Percentiles rank a stretch among this genome's conserved stretches.
Evolutionary conservation across 2,888 invertebrate species (phyloP).

Genomic region (Corbicula japonica): DNA sequence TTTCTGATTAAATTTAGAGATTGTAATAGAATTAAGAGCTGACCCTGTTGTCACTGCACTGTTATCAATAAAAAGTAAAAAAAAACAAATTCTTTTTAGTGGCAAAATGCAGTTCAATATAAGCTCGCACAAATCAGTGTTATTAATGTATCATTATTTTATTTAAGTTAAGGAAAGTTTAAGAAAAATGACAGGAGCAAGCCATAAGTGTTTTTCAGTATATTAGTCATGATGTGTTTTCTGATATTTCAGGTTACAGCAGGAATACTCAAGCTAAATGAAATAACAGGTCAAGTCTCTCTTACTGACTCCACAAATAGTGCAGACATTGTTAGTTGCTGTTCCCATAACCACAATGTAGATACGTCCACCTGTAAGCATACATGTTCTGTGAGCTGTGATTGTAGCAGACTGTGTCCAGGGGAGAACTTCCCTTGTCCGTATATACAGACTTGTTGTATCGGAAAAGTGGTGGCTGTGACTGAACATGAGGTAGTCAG

Average conservation of each 20-base stretch:
- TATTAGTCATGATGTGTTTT: slow-evolving; percentile 8
- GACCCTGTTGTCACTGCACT: too few relatives aligned
- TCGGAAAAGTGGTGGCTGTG: slow-evolving; percentile 59
- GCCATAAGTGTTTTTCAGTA: neutral
- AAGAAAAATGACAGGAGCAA: neutral
- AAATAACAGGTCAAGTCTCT: slow-evolving; percentile 49
- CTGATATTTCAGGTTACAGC: slow-evolving; percentile 65
- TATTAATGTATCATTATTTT: too few relatives aligned
- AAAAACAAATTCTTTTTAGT: too few relatives aligned
- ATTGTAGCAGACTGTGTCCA: slow-evolving; percentile 28
- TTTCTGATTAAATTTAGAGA: too few relatives aligned
- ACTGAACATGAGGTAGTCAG: slow-evolving; percentile 42
- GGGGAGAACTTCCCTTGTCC: slow-evolving; percentile 55
- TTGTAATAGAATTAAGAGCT: too few relatives aligned
- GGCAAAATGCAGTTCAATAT: too few relatives aligned
- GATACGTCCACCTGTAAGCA: neutral
- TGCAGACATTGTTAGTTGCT: slow-evolving; percentile 38
- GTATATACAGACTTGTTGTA: slow-evolving; percentile 56
- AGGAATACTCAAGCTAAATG: slow-evolving; percentile 51
- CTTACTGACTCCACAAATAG: slow-evolving; percentile 62
- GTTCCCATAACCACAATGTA: slow-evolving; percentile 29
- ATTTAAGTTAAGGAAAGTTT: too few relatives aligned
- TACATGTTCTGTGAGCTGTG: slow-evolving; percentile 39
- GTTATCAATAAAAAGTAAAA: too few relatives aligned
- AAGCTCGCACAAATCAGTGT: too few relatives aligned